These are phyloP conservation scores for Xanthorhoe spadicearia DNA, from an alignment of 2,888 invertebrate genomes.

Conservation along the genomic window DNA sequence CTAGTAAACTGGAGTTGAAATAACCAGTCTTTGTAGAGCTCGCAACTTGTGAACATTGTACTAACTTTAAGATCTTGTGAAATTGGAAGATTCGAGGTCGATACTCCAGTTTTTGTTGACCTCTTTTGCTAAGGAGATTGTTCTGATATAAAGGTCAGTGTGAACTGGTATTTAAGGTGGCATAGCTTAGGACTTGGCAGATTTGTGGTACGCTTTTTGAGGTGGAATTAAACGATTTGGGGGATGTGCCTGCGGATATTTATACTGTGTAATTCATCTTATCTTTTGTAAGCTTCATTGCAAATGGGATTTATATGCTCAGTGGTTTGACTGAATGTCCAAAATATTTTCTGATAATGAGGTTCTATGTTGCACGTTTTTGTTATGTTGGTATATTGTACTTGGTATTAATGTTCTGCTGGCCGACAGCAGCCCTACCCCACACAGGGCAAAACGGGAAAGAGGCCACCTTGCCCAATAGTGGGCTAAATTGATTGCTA, in stretches of 20 bases:
- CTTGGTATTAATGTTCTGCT: too few species aligned
- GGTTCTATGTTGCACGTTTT: too few species aligned
- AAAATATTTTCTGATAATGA: background rate
- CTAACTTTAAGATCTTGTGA: conserved; percentile 22
- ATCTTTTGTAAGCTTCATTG: background rate
- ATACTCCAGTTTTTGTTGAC: conserved; percentile 30
- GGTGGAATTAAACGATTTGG: conserved; percentile 36
- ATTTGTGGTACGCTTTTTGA: conserved; percentile 35
- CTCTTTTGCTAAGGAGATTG: conserved; percentile 4
- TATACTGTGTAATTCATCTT: conserved; percentile 24
- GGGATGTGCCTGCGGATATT: conserved; percentile 28
- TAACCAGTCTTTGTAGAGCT: conserved; percentile 19
- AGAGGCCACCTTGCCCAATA: too few species aligned
- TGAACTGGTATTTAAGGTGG: conserved; percentile 27
- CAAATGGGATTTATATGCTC: background rate
- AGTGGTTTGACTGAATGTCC: background rate
- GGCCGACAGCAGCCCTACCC: too few species aligned
- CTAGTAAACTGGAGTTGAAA: background rate
- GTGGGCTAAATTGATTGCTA: too few species aligned
- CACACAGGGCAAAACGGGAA: too few species aligned
- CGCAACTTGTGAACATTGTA: conserved; percentile 4
- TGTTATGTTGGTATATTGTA: too few species aligned
- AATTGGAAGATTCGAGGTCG: conserved; percentile 20
- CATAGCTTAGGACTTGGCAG: conserved; percentile 37
- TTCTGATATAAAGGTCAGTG: conserved; percentile 16